Evolutionary conservation across 2,113 vertebrate genomes (phyloP).

Genomic region (Pluvianellus socialis): DNA sequence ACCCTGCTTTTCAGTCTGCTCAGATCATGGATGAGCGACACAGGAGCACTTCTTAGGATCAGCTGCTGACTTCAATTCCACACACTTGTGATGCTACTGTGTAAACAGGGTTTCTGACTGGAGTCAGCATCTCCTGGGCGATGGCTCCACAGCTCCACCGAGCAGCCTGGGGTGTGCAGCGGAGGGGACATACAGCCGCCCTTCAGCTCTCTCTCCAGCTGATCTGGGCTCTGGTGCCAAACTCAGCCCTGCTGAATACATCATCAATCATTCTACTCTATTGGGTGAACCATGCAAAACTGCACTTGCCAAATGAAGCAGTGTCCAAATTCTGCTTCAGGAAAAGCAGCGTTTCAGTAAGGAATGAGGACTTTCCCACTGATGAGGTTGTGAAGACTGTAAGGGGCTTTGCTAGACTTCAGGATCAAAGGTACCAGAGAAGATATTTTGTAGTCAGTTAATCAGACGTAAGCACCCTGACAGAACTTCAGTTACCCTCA

Average conservation of each 20-base stretch:
- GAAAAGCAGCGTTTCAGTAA: neutral
- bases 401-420: neutral
- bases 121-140: neutral
- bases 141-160: neutral
- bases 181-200: fast-evolving
- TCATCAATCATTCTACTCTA: neutral
- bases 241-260: neutral
- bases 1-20: neutral
- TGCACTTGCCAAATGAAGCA: neutral
- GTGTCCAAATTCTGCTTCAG: neutral
- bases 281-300: neutral
- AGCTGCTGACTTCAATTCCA: neutral
- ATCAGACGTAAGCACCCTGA: neutral
- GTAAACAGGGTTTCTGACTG: neutral
- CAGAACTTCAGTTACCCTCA: neutral
- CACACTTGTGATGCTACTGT: neutral
- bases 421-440: neutral
- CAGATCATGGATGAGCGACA: neutral
- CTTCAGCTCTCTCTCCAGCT: neutral
- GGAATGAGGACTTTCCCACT: neutral
- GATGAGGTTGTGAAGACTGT: neutral
- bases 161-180: neutral
- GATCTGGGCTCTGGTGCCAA: neutral
- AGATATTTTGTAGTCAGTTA: neutral
- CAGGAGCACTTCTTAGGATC: neutral